Conservation (phyloP, 2,113 vertebrate species). For the Gavia stellata region DNA sequence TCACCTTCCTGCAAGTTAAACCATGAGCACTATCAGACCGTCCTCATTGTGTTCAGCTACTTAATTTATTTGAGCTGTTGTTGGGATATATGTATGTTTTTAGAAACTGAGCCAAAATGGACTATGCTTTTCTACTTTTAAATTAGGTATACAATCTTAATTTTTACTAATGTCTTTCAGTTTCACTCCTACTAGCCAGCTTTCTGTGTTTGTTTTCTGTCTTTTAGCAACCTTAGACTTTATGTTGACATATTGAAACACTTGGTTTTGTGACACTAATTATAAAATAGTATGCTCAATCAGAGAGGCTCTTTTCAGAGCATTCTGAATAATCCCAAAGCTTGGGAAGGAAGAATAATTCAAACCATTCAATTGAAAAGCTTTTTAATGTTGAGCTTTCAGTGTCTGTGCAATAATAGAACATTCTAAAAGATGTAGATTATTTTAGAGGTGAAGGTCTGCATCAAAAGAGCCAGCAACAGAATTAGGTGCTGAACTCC, state of each 20-base stretch:
- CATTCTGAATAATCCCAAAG: background rate
- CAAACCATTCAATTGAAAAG: background rate
- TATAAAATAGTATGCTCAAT: background rate
- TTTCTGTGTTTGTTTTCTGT: background rate
- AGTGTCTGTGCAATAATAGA: background rate
- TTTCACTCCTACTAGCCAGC: background rate
- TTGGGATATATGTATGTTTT: background rate
- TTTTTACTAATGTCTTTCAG: background rate
- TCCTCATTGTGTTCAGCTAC: background rate
- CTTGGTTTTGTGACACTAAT: background rate
- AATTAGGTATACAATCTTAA: background rate
- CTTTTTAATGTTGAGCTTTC: background rate
- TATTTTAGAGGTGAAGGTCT: background rate
- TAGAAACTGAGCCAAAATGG: background rate
- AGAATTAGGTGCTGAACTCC: background rate
- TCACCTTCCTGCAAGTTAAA: background rate
- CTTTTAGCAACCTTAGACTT: background rate
- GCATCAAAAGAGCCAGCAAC: background rate
- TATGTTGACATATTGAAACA: background rate
- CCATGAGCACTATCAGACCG: background rate
- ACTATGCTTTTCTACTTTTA: background rate
- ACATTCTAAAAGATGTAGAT: background rate
- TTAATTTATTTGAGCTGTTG: background rate
- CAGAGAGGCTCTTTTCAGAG: background rate
- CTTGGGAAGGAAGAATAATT: background rate